Conservation (phyloP, 2,888 invertebrate genomes). For the Macrophya annulata region DNA sequence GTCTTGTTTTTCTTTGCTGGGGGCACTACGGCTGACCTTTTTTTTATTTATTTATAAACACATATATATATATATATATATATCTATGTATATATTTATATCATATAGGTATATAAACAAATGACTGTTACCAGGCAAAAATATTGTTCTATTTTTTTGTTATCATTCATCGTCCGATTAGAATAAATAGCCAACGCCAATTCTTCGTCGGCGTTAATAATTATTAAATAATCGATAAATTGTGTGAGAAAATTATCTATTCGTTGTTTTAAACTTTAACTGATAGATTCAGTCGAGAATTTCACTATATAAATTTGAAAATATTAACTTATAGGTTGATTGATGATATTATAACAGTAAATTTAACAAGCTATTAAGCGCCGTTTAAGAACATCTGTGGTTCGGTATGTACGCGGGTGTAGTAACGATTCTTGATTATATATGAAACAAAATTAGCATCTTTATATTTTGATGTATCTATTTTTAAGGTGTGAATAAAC, state of each 20-base stretch:
- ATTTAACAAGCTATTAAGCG: neutral
- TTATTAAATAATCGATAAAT: neutral
- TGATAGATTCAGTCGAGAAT: too few relatives aligned
- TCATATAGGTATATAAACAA: neutral
- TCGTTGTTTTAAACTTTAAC: neutral
- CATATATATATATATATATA: neutral
- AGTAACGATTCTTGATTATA: neutral
- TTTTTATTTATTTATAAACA: neutral
- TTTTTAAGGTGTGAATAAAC: slow-evolving; percentile 12
- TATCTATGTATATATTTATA: neutral
- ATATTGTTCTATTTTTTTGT: slow-evolving; percentile 1
- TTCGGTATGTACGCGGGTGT: neutral
- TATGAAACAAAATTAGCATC: neutral
- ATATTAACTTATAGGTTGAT: neutral
- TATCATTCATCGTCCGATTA: slow-evolving; percentile 8
- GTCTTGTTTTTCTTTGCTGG: slow-evolving; percentile 44
- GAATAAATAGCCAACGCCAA: neutral
- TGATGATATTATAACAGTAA: neutral
- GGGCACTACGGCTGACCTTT: slow-evolving; percentile 20
- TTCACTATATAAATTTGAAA: neutral
- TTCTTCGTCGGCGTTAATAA: neutral
- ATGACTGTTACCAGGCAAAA: slow-evolving; percentile 3
- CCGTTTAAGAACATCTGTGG: neutral
- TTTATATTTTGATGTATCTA: neutral
- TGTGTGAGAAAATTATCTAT: neutral